Base-by-base conservation (phyloP, 1,140 invertebrate genomes). In the Heliconius eleuchia region DNA sequence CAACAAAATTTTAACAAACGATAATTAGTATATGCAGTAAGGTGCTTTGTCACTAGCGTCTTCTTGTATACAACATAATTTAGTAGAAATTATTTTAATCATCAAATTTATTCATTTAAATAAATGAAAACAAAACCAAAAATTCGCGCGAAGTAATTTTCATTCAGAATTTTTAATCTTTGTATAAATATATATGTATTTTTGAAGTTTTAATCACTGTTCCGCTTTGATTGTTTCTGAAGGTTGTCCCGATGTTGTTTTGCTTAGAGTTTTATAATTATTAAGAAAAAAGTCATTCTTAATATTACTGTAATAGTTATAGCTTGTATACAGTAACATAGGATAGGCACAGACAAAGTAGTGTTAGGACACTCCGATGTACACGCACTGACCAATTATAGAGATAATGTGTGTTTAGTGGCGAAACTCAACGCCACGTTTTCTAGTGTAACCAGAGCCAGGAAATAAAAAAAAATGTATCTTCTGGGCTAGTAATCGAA, bases 141-240 rank as follows among this genome's bases (percentile, higher is more conserved):
- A 30, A 16, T 66, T 66, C 60, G 42, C n/a, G 60, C 13, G 13
- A 66, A 66, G 27, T 66, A 66, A 30, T 66, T 18, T 23, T 60
- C 60, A 13, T 66, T 66, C 11, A 23, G 23, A 66, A 66, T 27
- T 30, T 66, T 66, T 66, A 30, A 66, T 30, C 60, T 66, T 30
- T 27, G 27, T 16, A 66, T 66, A 66, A 66, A 66, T 66, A 30
- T 66, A 30, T 66, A 66, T 66, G 11, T 66, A 23, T 66, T 66
- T 66, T 66, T 66, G 27, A 30, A 66, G 23, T 66, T 66, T 66
- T 66, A 66, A 66, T 66, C 23, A 66, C 60, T 27, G 23, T 66
- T 66, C 60, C 55, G 55, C 55, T 66, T 66, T 66, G 60, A 66
- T 66, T 66, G 23, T 66, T 30, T 66, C 23, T 66, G 23, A 66